Percentiles rank a stretch among this genome's conserved stretches.
Evolutionary conservation across 92 coral and sea anemone species (phyloP).

Genomic region (Epizoanthus fatuus): DNA sequence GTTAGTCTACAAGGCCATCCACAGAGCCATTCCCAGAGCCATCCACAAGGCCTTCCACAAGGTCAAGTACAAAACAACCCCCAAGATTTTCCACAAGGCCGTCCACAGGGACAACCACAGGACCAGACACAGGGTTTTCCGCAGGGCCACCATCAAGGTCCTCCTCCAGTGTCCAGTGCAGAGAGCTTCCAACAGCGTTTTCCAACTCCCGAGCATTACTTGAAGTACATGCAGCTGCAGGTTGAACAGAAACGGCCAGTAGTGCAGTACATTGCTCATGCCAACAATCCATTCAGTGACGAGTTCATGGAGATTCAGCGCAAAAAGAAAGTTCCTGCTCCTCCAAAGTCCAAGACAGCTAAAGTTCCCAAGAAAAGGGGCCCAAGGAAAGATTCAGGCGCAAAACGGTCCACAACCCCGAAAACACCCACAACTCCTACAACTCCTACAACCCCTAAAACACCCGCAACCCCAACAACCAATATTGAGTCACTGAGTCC

Average conservation of each 20-base stretch:
- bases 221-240: constrained; percentile 70
- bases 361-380: constrained; percentile 34
- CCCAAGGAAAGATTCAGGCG: constrained; percentile 9
- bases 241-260: constrained; percentile 73
- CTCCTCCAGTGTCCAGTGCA: constrained; percentile 52
- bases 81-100: constrained; percentile 31
- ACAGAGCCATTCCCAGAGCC: constrained; percentile 29
- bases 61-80: constrained; percentile 34
- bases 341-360: constrained; percentile 18
- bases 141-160: constrained; percentile 54
- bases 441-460: constrained; percentile 48
- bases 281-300: constrained; percentile 93
- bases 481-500: constrained; percentile 11
- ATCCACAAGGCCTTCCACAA: constrained; percentile 45
- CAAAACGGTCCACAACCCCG: constrained; percentile 16
- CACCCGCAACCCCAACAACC: constrained; percentile 41
- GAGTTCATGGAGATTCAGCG: constrained; percentile 73
- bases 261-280: constrained; percentile 89
- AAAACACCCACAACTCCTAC: constrained; percentile 48
- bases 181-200: constrained; percentile 77
- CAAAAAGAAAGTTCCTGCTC: constrained; percentile 24
- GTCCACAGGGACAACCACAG: constrained; percentile 29
- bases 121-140: constrained; percentile 24
- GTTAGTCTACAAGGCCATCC: constrained; percentile 23
- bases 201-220: constrained; percentile 87